phyloP scores from a whole-genome alignment of 37 sponge, comb jelly and placozoan genomes.

The Crambe crambe region DNA sequence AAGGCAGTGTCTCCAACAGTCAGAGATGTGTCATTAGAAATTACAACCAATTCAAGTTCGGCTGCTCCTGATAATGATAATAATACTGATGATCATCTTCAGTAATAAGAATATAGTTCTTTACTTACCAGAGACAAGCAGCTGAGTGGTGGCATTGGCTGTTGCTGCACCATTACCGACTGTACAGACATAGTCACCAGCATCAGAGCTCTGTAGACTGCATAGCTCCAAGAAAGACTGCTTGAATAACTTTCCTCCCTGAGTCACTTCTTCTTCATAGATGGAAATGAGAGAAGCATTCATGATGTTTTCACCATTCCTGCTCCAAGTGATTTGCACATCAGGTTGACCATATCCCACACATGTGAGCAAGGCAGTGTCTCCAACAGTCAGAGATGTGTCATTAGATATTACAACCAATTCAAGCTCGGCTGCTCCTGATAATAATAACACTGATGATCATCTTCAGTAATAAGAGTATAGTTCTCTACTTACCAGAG shows the following conservation, averaged over 20 bases:
- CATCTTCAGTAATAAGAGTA: background rate
- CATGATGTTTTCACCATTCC: background rate
- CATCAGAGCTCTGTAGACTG: background rate
- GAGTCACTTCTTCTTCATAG: slow-evolving; percentile 9
- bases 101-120: background rate
- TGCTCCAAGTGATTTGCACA: slow-evolving; percentile 21
- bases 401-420: background rate
- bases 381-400: background rate
- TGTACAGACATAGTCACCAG: slow-evolving; percentile 16
- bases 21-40: slow-evolving; percentile 8
- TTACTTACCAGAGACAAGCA: background rate
- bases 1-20: slow-evolving; percentile 14
- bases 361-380: slow-evolving; percentile 5
- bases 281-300: slow-evolving; percentile 5
- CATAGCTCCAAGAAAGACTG: slow-evolving; percentile 31
- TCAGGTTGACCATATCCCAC: slow-evolving; percentile 25
- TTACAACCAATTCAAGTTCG: background rate
- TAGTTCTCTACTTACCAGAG: background rate
- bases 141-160: background rate
- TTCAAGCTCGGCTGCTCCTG: background rate
- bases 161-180: background rate
- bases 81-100: background rate
- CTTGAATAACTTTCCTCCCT: slow-evolving; percentile 1
- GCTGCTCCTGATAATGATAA: background rate
- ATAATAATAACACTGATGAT: too few relatives aligned